A percentile compares a stretch with the other conserved stretches of the same genome.
phyloP scores from a whole-genome alignment of 2,797 vertebrate species.

The Gobio occitaniae region DNA sequence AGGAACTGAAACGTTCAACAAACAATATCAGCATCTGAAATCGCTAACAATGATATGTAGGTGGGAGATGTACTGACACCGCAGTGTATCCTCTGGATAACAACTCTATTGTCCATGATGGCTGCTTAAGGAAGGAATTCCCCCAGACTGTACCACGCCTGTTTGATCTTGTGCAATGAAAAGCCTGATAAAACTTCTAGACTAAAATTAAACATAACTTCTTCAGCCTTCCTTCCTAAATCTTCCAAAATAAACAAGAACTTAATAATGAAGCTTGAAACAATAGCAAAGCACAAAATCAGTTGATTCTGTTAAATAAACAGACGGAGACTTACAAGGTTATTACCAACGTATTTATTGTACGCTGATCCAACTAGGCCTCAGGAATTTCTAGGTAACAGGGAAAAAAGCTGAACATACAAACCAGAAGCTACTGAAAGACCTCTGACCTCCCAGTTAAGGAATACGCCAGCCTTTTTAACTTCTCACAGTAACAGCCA shows the following conservation, averaged over 20 bases:
- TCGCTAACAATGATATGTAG: slow-evolving; percentile 20
- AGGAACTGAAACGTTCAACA: neutral
- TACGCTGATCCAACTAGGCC: neutral
- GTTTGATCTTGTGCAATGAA: slow-evolving; percentile 63
- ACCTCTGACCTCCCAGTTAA: slow-evolving; percentile 34
- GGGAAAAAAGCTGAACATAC: neutral
- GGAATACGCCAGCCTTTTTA: slow-evolving; percentile 70
- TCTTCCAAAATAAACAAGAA: slow-evolving; percentile 65
- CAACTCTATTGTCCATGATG: slow-evolving; percentile 56
- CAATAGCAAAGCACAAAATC: slow-evolving; percentile 57
- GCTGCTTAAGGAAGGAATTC: slow-evolving; percentile 70
- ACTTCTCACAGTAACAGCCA: slow-evolving; percentile 61
- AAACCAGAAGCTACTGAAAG: slow-evolving; percentile 14
- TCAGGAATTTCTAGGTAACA: slow-evolving; percentile 12
- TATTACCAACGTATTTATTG: slow-evolving; percentile 34
- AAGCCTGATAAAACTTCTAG: slow-evolving; percentile 68
- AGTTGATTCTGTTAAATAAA: slow-evolving; percentile 51
- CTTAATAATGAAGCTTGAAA: slow-evolving; percentile 58
- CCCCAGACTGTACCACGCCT: slow-evolving; percentile 72
- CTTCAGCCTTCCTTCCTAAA: slow-evolving; percentile 65
- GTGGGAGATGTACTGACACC: slow-evolving; percentile 46
- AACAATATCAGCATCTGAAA: neutral
- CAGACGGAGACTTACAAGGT: slow-evolving; percentile 30
- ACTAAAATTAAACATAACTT: slow-evolving; percentile 75
- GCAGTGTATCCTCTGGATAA: slow-evolving; percentile 44